Evolutionary conservation across 2,113 vertebrate species (phyloP).

Genomic region (Morphnarchus princeps): DNA sequence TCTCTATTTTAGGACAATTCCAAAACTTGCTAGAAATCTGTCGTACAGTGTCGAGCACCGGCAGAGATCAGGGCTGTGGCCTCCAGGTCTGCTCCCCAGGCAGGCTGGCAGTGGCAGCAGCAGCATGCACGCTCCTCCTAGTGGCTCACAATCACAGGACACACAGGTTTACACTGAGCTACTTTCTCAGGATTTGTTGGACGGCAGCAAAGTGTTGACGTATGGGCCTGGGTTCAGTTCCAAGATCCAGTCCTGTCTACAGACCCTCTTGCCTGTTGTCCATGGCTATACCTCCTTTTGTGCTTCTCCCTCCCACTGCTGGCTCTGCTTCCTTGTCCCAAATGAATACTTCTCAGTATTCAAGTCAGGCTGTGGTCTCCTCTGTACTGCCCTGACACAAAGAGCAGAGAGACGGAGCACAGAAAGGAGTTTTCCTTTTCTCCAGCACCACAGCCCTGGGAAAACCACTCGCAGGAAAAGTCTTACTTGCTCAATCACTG

Average conservation of each 20-base stretch:
- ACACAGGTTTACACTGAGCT: background rate
- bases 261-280: background rate
- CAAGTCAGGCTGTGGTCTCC: conserved; percentile 40
- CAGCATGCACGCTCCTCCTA: background rate
- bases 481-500: background rate
- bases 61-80: background rate
- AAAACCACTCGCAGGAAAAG: background rate
- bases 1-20: background rate
- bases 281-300: conserved; percentile 3
- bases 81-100: background rate
- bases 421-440: conserved; percentile 31
- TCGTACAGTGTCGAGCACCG: accelerated
- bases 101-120: background rate
- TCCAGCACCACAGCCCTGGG: background rate
- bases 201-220: accelerated
- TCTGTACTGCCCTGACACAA: background rate
- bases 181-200: background rate
- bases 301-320: conserved; percentile 9
- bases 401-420: background rate
- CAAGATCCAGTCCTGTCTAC: background rate
- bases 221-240: background rate
- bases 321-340: conserved; percentile 40
- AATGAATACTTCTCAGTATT: conserved; percentile 34
- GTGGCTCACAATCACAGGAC: background rate
- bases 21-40: background rate